Conservation (phyloP, 1,140 invertebrate genomes). For the Hydropsyche tenuis region DNA sequence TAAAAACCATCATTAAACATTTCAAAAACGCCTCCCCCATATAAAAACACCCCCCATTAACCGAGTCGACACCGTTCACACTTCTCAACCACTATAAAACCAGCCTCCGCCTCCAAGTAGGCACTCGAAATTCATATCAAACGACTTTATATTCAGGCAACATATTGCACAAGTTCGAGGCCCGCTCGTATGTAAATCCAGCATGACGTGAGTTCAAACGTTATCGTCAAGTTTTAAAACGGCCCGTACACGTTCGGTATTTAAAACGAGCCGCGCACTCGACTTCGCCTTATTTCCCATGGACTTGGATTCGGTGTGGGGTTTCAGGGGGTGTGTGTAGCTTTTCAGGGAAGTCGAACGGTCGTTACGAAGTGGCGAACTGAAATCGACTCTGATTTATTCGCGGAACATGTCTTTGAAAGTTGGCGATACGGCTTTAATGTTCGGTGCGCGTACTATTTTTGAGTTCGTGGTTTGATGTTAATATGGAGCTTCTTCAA, state of each 20-base stretch:
- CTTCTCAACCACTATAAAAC: no score
- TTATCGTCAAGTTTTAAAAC: not conserved
- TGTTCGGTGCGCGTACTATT: not conserved
- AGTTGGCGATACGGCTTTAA: no score
- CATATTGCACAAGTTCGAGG: no score
- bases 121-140: no score
- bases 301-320: not conserved
- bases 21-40: no score
- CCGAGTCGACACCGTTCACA: no score
- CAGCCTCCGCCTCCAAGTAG: no score
- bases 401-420: not conserved
- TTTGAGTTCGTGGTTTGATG: no score
- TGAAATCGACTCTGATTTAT: conserved; percentile 29
- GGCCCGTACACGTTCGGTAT: conserved; percentile 4
- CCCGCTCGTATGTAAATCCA: conserved; percentile 14
- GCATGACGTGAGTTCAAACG: not conserved
- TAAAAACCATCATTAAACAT: no score
- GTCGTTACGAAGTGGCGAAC: conserved; percentile 8
- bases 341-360: conserved; percentile 7
- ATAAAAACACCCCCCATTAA: no score
- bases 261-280: conserved; percentile 3
- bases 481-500: no score
- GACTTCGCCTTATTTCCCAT: conserved; percentile 12
- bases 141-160: no score
- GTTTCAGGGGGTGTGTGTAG: not conserved